phyloP scores from a whole-genome alignment of 64 coral and sea anemone genomes.

The Acropora tenuis region DNA sequence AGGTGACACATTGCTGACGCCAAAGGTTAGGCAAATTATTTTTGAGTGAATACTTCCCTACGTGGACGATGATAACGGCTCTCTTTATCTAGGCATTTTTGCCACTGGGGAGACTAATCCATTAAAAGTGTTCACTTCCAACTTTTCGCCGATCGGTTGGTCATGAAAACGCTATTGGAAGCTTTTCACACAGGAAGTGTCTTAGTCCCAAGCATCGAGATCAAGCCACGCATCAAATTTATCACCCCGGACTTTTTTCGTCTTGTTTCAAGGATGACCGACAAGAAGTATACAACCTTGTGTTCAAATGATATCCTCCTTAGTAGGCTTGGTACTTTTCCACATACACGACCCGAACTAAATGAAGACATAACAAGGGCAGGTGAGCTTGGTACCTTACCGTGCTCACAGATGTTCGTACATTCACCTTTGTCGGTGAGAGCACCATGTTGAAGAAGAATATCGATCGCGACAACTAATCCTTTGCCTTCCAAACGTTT shows the following conservation, averaged over 20 bases:
- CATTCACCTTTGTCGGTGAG: neutral
- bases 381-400: neutral
- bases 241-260: neutral
- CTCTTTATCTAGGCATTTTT: no score
- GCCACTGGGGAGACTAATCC: no score
- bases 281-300: neutral
- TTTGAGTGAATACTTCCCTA: no score
- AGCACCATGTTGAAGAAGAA: neutral
- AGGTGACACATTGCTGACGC: no score
- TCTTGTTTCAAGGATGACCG: neutral
- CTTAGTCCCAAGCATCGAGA: neutral
- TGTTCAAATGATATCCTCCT: neutral
- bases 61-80: no score
- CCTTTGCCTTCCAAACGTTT: constrained; percentile 36
- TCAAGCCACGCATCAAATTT: neutral
- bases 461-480: no score
- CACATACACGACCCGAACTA: neutral
- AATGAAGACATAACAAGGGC: neutral
- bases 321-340: neutral
- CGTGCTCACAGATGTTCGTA: constrained; percentile 33
- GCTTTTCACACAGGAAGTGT: neutral
- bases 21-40: no score
- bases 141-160: neutral
- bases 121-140: no score
- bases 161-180: neutral